Evolutionary conservation across 2,797 vertebrate species (phyloP), one percentile per base, ranked within the genome.

Genomic region (Sebastes oblongus): DNA sequence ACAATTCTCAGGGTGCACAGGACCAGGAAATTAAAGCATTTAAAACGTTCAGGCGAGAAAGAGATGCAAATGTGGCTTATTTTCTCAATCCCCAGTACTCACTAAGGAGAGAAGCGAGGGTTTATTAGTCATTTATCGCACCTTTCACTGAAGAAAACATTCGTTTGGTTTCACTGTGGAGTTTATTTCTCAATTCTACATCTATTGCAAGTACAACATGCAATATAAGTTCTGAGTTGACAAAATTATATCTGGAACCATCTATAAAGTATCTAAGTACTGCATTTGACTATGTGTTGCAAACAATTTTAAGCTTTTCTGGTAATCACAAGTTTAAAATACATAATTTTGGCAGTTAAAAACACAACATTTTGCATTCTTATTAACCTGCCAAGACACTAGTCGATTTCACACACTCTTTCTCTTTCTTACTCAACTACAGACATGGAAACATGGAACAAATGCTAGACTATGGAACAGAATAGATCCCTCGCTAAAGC

Each of bases 21-120:
- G 68, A 80, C 70, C 76, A 65, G 82, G 70, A 86, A 88, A 87
- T 88, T 55, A 80, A 92, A 85, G 66, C 79, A 86, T 79, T 81
- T 83, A 46, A 75, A 88, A 72, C 29, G 3, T 83, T 87, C 54
- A 82, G 32, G 81, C 34, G 39, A 75, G 78, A 52, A 75, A 10
- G 24, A 75, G 27, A 88, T 89, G 82, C 72, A 90, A 88, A 88
- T 89, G 75, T 52, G 80, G 39, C 24, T 81, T 42, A 34, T 80
- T 83, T 78, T 84, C 73, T 72, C 60, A 68, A 55, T 71, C 24
- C 9, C 9, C 5, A 1, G 50, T 70, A 58, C 65, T 78, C 29
- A 81, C 11, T 50, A 30, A 14, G 24, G 66, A 71, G 58, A 3
- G 10, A 71, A 34, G n/a, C 6, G 1, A 52, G 24, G 39, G n/a